Evolutionary conservation across 2,888 invertebrate genomes (phyloP), one percentile per base, ranked within the genome.

Genomic region (Stenotaenia linearis): DNA sequence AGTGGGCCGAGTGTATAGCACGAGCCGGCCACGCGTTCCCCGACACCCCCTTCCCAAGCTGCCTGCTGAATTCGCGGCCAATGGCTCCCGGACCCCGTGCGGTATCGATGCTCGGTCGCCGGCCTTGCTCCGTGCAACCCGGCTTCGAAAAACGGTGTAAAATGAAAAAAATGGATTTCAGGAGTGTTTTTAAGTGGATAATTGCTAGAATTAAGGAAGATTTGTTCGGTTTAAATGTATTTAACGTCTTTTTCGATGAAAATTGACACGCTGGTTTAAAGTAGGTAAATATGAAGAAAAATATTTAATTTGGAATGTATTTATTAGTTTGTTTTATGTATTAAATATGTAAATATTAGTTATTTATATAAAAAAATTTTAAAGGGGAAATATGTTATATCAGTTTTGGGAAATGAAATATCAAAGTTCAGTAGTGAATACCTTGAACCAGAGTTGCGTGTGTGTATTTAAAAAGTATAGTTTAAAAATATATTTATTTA

Each of bases 1-100:
- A 61, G 61, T 61, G 61, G 61, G 61, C 61, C 61, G 61, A 61
- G 61, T 61, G 61, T 61, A 61, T 61, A 61, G 61, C 61, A 61
- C 61, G 61, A 61, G 61, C 61, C 61, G 61, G 61, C 61, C 61
- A 61, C 61, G 61, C 61, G 61, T 61, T 21, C 61, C 61, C 61
- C 61, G 25, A 61, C 61, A 61, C 61, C 61, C 61, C 61, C 28
- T 61, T 61, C 61, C 61, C 23, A 23, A 61, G 28, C 25, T 25
- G 12, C 5, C 61, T 28, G 25, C 23, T 25, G 61, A 25, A 25
- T 23, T 23, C 15, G 61, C 61, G 61, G 61, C 61, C 61, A 15
- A 23, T 61, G 6, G 61, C 25, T 21, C 9, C 28, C 61, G 12
- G 28, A 61, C 61, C 61, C 61, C 61, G 61, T 61, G 28, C 61